These are phyloP conservation scores for Anarsia innoxiella DNA, from an alignment of 2,888 invertebrate genomes.

Conservation along the genomic window DNA sequence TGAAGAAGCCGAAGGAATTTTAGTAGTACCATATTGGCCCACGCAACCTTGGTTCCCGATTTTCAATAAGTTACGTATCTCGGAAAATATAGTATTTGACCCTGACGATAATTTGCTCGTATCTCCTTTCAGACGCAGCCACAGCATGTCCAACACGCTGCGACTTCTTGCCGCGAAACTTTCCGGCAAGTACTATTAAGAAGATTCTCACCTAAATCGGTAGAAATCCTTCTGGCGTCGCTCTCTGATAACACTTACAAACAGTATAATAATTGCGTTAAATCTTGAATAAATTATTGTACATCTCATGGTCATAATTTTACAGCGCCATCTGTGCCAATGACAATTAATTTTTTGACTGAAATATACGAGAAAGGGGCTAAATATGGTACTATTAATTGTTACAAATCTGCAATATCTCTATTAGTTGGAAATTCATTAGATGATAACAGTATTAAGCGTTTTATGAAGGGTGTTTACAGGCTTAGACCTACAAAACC, in stretches of 20 bases:
- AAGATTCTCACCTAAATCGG: background rate
- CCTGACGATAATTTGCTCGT: no score
- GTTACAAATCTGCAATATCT: no score
- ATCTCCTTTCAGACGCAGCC: background rate
- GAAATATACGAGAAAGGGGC: background rate
- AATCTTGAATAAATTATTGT: background rate
- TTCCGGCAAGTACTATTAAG: background rate
- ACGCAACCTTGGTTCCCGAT: conserved; percentile 13
- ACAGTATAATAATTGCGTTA: no score
- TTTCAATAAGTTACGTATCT: background rate
- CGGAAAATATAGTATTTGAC: conserved; percentile 1
- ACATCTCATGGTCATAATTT: background rate
- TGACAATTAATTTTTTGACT: no score
- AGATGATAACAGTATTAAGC: conserved; percentile 5
- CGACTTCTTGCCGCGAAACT: conserved; percentile 8
- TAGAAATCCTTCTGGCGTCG: background rate
- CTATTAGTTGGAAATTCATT: no score
- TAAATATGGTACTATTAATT: background rate
- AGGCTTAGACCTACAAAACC: conserved; percentile 3
- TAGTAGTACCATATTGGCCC: conserved; percentile 14
- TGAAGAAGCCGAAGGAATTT: conserved; percentile 12
- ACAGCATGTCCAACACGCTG: conserved; percentile 8
- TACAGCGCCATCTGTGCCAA: background rate
- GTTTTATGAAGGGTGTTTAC: conserved; percentile 10
- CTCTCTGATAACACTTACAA: no score